Evolutionary conservation across 2,888 invertebrate genomes (phyloP).

Genomic region (Yponomeuta malinellus): DNA sequence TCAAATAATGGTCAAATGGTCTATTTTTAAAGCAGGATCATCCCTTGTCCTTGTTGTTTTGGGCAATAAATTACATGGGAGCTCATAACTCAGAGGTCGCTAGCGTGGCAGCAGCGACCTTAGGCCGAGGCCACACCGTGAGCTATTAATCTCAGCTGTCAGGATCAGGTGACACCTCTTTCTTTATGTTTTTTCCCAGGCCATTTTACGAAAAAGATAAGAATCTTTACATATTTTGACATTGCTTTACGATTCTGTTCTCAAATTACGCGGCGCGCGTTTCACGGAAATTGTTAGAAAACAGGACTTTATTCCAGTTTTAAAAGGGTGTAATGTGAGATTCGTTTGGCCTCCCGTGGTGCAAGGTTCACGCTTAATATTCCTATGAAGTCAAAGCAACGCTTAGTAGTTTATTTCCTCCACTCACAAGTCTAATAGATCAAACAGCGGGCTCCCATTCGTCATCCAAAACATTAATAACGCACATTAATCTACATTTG

Average conservation of each 20-base stretch:
- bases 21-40: conserved; percentile 1
- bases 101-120: conserved; percentile 41
- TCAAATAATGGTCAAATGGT: background rate
- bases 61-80: conserved; percentile 56
- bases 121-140: conserved; percentile 71
- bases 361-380: background rate
- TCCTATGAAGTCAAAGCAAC: background rate
- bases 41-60: conserved; percentile 12
- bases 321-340: conserved; percentile 11
- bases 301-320: conserved; percentile 10
- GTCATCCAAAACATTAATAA: conserved; percentile 23
- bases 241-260: conserved; percentile 69
- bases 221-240: conserved; percentile 77
- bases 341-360: conserved; percentile 12
- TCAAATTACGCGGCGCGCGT: conserved; percentile 62
- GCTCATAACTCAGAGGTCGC: conserved; percentile 58
- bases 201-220: conserved; percentile 76
- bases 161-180: conserved; percentile 76
- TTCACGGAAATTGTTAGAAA: conserved; percentile 12
- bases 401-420: background rate
- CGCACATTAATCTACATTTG: conserved; percentile 51
- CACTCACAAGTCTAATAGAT: background rate
- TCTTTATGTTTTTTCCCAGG: conserved; percentile 78
- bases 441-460: background rate
- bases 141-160: conserved; percentile 66